Base-by-base conservation (phyloP, 2,888 invertebrate genomes). In the Folsomia manolachei region DNA sequence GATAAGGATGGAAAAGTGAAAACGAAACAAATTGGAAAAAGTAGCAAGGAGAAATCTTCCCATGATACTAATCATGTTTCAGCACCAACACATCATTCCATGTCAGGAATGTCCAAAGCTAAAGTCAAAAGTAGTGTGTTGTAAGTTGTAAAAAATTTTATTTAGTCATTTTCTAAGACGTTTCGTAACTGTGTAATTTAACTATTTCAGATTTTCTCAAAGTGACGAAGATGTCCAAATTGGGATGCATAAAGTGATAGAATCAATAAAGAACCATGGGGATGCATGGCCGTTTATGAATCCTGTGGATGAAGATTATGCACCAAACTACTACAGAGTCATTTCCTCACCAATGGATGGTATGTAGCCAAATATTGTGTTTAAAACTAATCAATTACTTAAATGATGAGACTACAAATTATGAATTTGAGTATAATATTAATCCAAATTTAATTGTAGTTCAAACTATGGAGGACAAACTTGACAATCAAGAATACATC, bases 231-330 rank as follows among this genome's bases (percentile, higher is more conserved):
- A 94, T 82, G 87, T 93, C 71, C 90, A 92, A 83, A 93, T 92
- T 70, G 94, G 94, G 66, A 92, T 94, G 92, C 93, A 94, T 84
- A 94, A 94, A 87, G 93, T 96, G 72, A 86, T 96, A 71, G 93
- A 94, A 83, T 89, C 91, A 82, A 88, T 96, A 53, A 93, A 92
- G 82, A 90, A 91, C 81, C 94, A 95, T 83, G 90, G 92, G 71
- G 95, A 96, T 83, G 94, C 95, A 0, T 96, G 95, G 95, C 95
- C 95, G 0, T 96, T 97, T 84, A 88, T 92, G 83, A 94, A 95
- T 82, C 93, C 95, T 0, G 95, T 96, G 0, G 93, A 95, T 82
- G 95, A 95, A 83, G 92, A 93, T 82, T 93, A 92, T 83, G 95
- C 95, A 0, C 95, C 96, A 0, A 91, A 92, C 84, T 89, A 89